phyloP scores from a whole-genome alignment of 2,113 vertebrate species.

The Phodopus roborovskii region DNA sequence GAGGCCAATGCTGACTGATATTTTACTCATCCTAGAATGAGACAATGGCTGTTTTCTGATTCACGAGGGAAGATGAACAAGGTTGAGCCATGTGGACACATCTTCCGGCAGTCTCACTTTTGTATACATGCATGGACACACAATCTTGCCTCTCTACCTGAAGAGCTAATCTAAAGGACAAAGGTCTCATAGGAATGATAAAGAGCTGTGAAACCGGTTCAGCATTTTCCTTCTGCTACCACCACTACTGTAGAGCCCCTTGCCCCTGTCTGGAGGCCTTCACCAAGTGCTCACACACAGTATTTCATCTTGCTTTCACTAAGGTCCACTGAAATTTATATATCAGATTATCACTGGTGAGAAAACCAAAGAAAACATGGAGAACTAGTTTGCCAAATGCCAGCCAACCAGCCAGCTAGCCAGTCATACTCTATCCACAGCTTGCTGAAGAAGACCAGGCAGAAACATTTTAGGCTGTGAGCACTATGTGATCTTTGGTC shows the following conservation, averaged over 20 bases:
- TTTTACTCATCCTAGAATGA: neutral
- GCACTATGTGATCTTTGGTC: neutral
- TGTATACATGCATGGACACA: fast-evolving
- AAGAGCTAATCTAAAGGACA: neutral
- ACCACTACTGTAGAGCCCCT: neutral
- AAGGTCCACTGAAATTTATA: neutral
- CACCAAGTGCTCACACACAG: neutral
- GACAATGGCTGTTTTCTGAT: neutral
- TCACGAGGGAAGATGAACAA: neutral
- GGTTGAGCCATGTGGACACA: fast-evolving
- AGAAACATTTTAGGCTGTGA: neutral
- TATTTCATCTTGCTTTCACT: neutral
- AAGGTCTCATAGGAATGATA: neutral
- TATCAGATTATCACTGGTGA: neutral
- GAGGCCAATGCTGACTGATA: neutral
- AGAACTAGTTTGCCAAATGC: neutral
- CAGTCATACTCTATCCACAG: too few species aligned
- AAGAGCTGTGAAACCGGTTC: neutral
- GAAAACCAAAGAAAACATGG: constrained; percentile 18
- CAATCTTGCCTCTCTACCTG: neutral
- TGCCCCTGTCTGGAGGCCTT: neutral
- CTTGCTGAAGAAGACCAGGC: neutral
- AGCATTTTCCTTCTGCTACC: neutral
- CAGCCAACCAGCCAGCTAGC: neutral
- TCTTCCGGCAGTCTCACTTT: neutral